phyloP scores from a whole-genome alignment of 2,113 vertebrate species.

The Hemiscyllium ocellatum region DNA sequence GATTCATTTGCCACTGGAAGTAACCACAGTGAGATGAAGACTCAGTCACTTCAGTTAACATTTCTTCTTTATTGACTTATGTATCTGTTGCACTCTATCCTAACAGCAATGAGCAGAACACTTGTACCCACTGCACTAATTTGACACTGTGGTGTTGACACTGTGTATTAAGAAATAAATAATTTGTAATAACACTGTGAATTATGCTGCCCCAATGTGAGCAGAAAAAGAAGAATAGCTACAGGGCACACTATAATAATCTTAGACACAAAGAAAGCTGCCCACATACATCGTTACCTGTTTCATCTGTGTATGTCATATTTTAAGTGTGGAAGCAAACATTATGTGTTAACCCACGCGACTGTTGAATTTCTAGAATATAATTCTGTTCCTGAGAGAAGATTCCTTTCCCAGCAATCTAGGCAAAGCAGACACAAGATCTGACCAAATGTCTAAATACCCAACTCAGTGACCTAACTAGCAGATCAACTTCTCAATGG shows the following conservation, averaged over 20 bases:
- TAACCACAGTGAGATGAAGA: neutral
- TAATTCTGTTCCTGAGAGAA: neutral
- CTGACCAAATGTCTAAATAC: neutral
- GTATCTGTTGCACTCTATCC: neutral
- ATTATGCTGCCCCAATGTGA: neutral
- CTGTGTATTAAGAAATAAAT: neutral
- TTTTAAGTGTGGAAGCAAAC: neutral
- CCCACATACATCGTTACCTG: neutral
- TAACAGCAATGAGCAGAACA: neutral
- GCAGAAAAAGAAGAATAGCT: neutral
- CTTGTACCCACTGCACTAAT: neutral
- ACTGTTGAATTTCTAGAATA: neutral
- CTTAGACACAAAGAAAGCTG: neutral
- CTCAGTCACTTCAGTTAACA: neutral
- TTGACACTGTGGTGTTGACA: neutral
- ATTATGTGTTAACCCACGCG: neutral
- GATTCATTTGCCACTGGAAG: neutral
- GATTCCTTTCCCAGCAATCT: neutral
- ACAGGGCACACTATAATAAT: neutral
- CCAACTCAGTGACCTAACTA: neutral
- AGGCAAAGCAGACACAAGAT: neutral
- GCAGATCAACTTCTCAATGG: neutral
- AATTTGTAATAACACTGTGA: neutral
- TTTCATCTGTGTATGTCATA: neutral
- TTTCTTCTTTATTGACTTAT: neutral